These are phyloP conservation scores for Drosophila mauritiana DNA, from an alignment of 1,140 invertebrate genomes.

Conservation along the genomic window DNA sequence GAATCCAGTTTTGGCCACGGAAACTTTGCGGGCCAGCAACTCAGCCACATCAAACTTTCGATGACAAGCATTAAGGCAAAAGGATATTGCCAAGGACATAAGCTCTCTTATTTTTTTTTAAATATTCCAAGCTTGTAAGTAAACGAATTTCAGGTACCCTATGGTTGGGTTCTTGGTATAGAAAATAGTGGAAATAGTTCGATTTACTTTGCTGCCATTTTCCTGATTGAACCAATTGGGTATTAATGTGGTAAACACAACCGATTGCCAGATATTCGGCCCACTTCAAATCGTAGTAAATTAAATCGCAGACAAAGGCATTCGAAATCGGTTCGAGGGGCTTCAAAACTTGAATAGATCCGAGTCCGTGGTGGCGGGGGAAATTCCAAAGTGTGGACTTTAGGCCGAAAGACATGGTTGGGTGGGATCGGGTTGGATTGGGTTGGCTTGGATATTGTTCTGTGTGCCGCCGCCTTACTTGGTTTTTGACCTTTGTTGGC, in stretches of 20 bases:
- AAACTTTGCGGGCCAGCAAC: constrained; percentile 29
- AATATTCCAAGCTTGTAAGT: too few species aligned
- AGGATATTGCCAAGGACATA: background rate
- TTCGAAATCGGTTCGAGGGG: background rate
- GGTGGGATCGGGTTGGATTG: too few species aligned
- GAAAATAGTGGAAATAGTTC: too few species aligned
- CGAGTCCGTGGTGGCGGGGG: background rate
- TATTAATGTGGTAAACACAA: too few species aligned
- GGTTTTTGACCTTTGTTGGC: constrained; percentile 44
- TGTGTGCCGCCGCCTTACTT: constrained; percentile 9
- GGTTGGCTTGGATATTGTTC: background rate
- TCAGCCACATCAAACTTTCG: constrained; percentile 21
- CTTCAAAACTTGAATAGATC: background rate
- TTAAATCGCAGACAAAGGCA: constrained; percentile 22
- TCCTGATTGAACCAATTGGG: too few species aligned
- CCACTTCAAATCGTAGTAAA: constrained; percentile 6
- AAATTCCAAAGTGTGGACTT: constrained; percentile 17
- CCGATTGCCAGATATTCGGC: background rate
- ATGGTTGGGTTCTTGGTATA: too few species aligned
- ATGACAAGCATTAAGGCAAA: background rate
- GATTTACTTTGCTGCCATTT: too few species aligned
- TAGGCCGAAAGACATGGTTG: background rate
- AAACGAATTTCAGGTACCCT: too few species aligned
- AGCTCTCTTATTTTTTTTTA: too few species aligned
- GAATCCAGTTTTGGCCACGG: constrained; percentile 14